Conservation (phyloP, 2,113 vertebrate species). For the Pelmatolapia mariae region DNA sequence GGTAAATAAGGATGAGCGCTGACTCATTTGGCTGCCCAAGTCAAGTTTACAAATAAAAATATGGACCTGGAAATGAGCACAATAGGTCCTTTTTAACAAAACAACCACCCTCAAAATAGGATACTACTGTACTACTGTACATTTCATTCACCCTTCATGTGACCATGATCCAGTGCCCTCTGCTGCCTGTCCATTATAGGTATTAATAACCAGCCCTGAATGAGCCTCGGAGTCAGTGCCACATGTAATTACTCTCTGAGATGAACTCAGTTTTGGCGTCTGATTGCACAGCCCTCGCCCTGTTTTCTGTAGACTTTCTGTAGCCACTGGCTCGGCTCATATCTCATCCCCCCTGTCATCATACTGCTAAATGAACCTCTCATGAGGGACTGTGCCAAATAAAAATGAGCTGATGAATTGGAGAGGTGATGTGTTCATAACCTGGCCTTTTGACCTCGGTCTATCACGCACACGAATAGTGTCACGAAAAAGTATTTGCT, state of each 20-base stretch:
- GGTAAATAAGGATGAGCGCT: background rate
- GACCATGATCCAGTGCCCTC: background rate
- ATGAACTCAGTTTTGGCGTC: slow-evolving; percentile 12
- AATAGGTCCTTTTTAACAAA: background rate
- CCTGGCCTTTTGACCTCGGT: background rate
- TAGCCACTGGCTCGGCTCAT: background rate
- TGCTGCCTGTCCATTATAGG: background rate
- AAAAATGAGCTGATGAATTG: background rate
- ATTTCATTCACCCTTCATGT: background rate
- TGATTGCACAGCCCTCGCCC: slow-evolving; percentile 2
- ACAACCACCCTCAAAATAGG: background rate
- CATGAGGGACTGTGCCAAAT: background rate
- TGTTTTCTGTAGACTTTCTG: background rate
- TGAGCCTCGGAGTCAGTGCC: slow-evolving; percentile 24
- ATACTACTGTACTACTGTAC: background rate
- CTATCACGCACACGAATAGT: background rate
- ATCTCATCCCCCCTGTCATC: slow-evolving; percentile 5
- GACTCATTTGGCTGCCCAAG: background rate
- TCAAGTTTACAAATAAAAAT: background rate
- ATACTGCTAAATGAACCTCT: slow-evolving; percentile 12
- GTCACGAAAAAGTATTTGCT: rapidly evolving
- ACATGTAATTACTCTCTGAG: slow-evolving; percentile 35
- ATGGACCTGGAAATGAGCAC: background rate
- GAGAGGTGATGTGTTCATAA: slow-evolving; percentile 3
- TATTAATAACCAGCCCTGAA: slow-evolving; percentile 27